These are phyloP conservation scores for Mactromeris polynyma DNA, from an alignment of 2,888 invertebrate species.

Conservation along the genomic window DNA sequence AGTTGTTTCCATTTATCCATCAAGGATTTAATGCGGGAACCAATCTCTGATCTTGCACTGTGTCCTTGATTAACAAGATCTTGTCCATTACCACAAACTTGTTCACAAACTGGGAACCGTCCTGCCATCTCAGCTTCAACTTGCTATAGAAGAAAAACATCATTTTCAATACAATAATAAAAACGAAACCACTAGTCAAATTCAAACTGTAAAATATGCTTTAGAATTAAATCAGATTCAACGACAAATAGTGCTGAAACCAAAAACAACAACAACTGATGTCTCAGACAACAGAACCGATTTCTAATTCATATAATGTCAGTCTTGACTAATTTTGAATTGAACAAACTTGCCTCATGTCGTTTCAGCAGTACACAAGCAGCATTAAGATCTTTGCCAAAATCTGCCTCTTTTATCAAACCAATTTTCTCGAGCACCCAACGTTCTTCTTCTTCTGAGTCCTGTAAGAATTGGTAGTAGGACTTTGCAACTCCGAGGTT, in stretches of 20 bases:
- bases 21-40: slow-evolving; percentile 93
- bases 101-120: slow-evolving; percentile 87
- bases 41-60: slow-evolving; percentile 93
- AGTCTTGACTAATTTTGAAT: too few relatives aligned
- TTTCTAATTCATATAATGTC: too few relatives aligned
- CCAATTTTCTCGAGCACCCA: slow-evolving; percentile 98
- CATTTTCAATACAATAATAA: background rate
- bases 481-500: slow-evolving; percentile 96
- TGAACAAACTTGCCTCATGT: slow-evolving; percentile 92
- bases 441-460: slow-evolving; percentile 98
- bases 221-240: background rate
- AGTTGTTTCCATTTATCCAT: slow-evolving; percentile 96
- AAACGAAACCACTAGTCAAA: background rate
- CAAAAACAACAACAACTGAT: background rate
- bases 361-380: slow-evolving; percentile 96
- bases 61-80: slow-evolving; percentile 94
- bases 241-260: background rate
- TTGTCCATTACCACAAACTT: slow-evolving; percentile 90
- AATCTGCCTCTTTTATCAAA: slow-evolving; percentile 96
- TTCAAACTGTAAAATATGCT: background rate
- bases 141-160: slow-evolving; percentile 83
- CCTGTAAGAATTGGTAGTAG: slow-evolving; percentile 97
- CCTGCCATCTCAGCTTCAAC: slow-evolving; percentile 94
- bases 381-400: slow-evolving; percentile 96
- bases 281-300: too few relatives aligned